A percentile compares a stretch with the other conserved stretches of the same genome.
These are phyloP conservation scores for Cyphomyrus plagiostoma DNA, from an alignment of 2,113 vertebrate species.

Conservation along the genomic window DNA sequence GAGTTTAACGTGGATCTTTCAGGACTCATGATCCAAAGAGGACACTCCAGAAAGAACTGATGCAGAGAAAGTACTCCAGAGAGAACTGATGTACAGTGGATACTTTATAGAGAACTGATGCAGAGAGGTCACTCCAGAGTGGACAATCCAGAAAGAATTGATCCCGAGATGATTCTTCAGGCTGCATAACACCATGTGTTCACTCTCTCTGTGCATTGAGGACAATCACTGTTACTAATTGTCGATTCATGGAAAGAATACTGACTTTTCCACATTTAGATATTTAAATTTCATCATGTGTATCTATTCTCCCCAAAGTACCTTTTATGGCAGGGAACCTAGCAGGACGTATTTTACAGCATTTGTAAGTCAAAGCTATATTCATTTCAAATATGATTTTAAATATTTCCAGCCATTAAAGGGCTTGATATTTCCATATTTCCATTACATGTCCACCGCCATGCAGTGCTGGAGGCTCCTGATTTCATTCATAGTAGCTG, in stretches of 20 bases:
- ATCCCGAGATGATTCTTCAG: not conserved
- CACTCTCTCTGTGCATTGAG: not conserved
- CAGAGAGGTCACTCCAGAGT: not conserved
- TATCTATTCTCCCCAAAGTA: not conserved
- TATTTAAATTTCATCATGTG: not conserved
- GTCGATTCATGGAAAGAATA: not conserved
- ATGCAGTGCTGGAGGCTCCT: not conserved
- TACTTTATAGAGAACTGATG: not conserved
- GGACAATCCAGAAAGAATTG: not conserved
- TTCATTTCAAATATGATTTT: conserved; percentile 2
- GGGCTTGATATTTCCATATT: not conserved
- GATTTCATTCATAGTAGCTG: not conserved
- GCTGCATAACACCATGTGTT: not conserved
- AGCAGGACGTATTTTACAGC: not conserved
- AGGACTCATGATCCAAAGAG: not conserved
- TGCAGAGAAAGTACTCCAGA: not conserved
- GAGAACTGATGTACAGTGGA: not conserved
- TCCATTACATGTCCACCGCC: not conserved
- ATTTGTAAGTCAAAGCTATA: not conserved
- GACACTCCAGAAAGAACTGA: not conserved
- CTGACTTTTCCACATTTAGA: not conserved
- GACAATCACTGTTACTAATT: not conserved
- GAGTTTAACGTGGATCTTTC: not conserved
- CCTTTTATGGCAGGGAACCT: not conserved
- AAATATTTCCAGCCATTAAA: not conserved